phyloP scores from a whole-genome alignment of 2,888 invertebrate genomes.

The Acrobasis suavella region DNA sequence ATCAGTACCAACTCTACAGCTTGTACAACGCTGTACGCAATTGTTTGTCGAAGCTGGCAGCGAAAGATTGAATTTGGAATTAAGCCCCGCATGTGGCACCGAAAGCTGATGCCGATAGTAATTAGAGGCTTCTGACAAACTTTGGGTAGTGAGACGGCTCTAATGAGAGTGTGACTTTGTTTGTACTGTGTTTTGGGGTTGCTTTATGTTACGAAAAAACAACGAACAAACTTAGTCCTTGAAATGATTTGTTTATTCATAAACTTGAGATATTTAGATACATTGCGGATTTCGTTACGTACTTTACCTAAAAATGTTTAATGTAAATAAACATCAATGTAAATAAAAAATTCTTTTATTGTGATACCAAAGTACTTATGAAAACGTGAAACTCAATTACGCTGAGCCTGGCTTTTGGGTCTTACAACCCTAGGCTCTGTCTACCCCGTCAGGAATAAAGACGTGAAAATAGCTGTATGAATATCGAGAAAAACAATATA shows the following conservation, averaged over 20 bases:
- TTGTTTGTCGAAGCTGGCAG: conserved; percentile 17
- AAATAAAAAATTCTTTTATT: too few relatives aligned
- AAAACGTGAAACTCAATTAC: too few relatives aligned
- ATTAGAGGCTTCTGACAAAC: conserved; percentile 13
- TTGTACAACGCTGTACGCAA: conserved; percentile 7
- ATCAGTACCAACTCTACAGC: neutral
- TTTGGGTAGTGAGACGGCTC: conserved; percentile 11
- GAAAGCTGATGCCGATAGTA: conserved; percentile 19
- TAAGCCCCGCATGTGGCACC: conserved; percentile 13
- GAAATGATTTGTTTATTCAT: neutral
- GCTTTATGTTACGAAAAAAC: conserved; percentile 1
- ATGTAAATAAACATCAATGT: too few relatives aligned
- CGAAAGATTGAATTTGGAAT: conserved; percentile 18
- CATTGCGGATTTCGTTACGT: too few relatives aligned
- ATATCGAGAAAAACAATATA: too few relatives aligned
- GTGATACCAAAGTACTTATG: too few relatives aligned
- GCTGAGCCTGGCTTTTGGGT: too few relatives aligned
- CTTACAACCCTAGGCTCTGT: too few relatives aligned
- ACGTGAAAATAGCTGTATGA: too few relatives aligned
- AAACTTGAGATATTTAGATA: neutral
- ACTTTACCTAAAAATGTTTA: too few relatives aligned
- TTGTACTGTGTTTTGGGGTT: neutral
- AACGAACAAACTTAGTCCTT: neutral
- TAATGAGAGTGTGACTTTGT: conserved; percentile 11
- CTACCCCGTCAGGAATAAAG: too few relatives aligned